phyloP scores from a whole-genome alignment of 2,113 vertebrate species.

The Otolemur garnettii region DNA sequence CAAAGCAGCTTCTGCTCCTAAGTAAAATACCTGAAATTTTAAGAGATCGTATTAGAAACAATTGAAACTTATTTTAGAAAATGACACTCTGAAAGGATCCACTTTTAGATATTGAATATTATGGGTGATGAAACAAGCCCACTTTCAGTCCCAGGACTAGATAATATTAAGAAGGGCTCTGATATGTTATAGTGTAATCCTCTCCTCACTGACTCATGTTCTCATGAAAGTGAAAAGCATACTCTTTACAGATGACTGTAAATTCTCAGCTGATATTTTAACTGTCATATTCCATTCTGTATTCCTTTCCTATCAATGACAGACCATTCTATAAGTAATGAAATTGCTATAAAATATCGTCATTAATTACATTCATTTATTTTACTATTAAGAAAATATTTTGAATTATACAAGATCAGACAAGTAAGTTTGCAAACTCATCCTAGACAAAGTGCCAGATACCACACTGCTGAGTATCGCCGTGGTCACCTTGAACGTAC shows the following conservation, averaged over 20 bases:
- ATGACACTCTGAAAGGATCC: not conserved
- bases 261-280: conserved; percentile 22
- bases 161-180: not conserved
- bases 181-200: not conserved
- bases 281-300: not conserved
- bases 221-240: not conserved
- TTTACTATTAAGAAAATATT: not conserved
- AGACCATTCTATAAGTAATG: not conserved
- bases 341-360: not conserved
- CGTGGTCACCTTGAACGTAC: too few species aligned
- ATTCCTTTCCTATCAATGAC: not conserved
- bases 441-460: too few species aligned
- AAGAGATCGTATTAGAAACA: not conserved
- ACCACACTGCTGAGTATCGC: too few species aligned
- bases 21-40: not conserved
- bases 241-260: not conserved
- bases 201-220: not conserved
- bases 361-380: not conserved
- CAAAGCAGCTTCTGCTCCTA: not conserved
- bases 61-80: not conserved
- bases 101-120: not conserved
- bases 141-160: not conserved
- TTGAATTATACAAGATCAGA: too few species aligned
- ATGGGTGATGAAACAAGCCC: not conserved
- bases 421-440: too few species aligned